Conservation (phyloP, 2,888 invertebrate species). For the Drosophila glabriapex region DNA sequence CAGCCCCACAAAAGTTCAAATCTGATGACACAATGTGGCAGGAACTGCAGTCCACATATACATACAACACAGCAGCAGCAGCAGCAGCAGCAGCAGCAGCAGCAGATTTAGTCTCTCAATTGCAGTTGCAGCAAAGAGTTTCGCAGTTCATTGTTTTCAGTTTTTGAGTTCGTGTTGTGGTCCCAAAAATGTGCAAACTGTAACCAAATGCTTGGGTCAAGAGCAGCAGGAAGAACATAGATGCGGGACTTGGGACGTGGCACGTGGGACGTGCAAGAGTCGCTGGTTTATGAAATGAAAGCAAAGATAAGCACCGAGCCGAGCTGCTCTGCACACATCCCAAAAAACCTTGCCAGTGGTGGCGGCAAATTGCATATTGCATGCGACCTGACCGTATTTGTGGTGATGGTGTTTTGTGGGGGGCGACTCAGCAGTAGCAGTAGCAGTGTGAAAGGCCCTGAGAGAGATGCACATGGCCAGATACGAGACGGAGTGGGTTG, state of each 20-base stretch:
- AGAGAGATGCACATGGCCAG: slow-evolving; percentile 60
- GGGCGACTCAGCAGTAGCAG: slow-evolving; percentile 14
- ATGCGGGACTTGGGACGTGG: slow-evolving; percentile 24
- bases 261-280: slow-evolving; percentile 41
- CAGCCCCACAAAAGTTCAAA: slow-evolving; percentile 76
- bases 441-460: slow-evolving; percentile 43
- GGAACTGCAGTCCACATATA: slow-evolving; percentile 66
- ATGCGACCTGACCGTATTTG: slow-evolving; percentile 37
- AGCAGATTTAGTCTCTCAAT: slow-evolving; percentile 52
- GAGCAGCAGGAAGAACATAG: slow-evolving; percentile 31
- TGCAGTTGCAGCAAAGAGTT: slow-evolving; percentile 72
- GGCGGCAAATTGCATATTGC: slow-evolving; percentile 77
- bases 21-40: slow-evolving; percentile 78
- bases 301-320: slow-evolving; percentile 73
- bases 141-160: slow-evolving; percentile 73
- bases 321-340: slow-evolving; percentile 52
- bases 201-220: slow-evolving; percentile 56
- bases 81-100: slow-evolving; percentile 27
- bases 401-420: neutral
- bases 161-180: slow-evolving; percentile 63
- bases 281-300: slow-evolving; percentile 78
- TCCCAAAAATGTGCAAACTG: slow-evolving; percentile 71
- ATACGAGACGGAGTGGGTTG: slow-evolving; percentile 51
- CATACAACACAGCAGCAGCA: slow-evolving; percentile 23
- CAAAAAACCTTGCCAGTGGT: slow-evolving; percentile 57